Conservation (phyloP, 2,797 vertebrate species). For the Brotula barbata region DNA sequence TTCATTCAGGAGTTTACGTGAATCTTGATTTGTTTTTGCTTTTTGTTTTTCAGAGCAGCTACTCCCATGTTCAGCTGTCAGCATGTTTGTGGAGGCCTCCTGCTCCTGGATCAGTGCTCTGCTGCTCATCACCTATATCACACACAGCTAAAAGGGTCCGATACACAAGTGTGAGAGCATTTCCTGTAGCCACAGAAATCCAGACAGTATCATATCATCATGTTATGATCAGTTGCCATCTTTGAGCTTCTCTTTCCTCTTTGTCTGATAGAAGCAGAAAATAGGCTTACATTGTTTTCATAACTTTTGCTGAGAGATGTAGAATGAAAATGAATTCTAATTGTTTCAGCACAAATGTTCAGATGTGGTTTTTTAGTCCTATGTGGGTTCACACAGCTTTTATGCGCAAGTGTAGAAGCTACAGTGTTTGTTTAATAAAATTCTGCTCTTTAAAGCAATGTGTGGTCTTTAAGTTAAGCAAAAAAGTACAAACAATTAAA, state of each 20-base stretch:
- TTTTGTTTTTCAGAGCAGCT: constrained; percentile 68
- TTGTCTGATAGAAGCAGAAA: not conserved
- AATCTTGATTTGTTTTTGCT: not conserved
- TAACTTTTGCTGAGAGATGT: not conserved
- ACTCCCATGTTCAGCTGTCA: constrained; percentile 73
- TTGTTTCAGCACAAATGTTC: constrained; percentile 8
- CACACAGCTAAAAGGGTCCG: constrained; percentile 46
- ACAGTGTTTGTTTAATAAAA: constrained; percentile 60
- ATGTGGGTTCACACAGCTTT: constrained; percentile 1
- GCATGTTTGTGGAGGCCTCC: constrained; percentile 69
- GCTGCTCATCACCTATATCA: constrained; percentile 59
- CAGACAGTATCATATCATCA: not conserved
- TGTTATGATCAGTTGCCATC: constrained; percentile 12
- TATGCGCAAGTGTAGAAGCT: constrained; percentile 32
- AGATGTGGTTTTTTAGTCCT: constrained; percentile 28
- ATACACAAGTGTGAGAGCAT: constrained; percentile 16
- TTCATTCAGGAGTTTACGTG: constrained; percentile 6
- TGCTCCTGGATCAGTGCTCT: constrained; percentile 63
- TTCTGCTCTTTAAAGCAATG: constrained; percentile 17
- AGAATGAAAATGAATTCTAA: constrained; percentile 17
- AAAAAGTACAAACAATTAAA: no score
- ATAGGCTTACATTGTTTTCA: constrained; percentile 1
- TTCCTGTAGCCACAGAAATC: constrained; percentile 6
- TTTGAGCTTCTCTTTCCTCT: constrained; percentile 1
- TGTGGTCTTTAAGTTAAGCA: not conserved